Evolutionary conservation across 92 coral and sea anemone genomes (phyloP).

Genomic region (Scolanthus callimorphus): DNA sequence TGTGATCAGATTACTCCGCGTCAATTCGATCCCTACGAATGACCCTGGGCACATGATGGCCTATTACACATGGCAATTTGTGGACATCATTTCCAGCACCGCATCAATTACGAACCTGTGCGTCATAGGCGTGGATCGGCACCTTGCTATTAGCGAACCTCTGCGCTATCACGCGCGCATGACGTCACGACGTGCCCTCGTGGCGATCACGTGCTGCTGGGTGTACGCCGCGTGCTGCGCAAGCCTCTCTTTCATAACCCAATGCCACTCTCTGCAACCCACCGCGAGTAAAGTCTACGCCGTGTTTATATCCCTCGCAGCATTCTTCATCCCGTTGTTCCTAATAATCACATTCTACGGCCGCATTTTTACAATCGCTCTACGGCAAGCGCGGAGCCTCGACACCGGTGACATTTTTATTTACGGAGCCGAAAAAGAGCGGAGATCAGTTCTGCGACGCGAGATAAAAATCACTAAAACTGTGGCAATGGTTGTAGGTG

Average conservation of each 20-base stretch:
- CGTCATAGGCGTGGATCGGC: constrained; percentile 68
- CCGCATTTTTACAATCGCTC: constrained; percentile 44
- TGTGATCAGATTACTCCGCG: constrained; percentile 23
- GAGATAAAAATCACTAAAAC: constrained; percentile 76
- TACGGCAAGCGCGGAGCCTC: constrained; percentile 47
- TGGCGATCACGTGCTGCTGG: constrained; percentile 64
- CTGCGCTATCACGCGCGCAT: constrained; percentile 54
- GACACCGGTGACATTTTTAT: constrained; percentile 23
- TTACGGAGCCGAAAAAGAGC: constrained; percentile 52
- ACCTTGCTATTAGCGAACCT: constrained; percentile 69
- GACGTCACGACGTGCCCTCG: constrained; percentile 58
- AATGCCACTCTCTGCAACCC: constrained; percentile 26
- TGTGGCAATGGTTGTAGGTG: constrained; percentile 69
- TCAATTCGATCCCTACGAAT: constrained; percentile 19
- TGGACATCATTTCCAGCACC: constrained; percentile 73
- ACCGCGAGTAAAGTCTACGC: constrained; percentile 57
- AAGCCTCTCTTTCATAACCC: constrained; percentile 50
- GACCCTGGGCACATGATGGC: constrained; percentile 6
- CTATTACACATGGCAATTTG: constrained; percentile 69
- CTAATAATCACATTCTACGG: constrained; percentile 59
- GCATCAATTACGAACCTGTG: constrained; percentile 78
- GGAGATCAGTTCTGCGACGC: constrained; percentile 37
- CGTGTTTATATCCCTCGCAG: constrained; percentile 58
- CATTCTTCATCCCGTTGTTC: constrained; percentile 52
- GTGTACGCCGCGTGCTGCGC: constrained; percentile 60